Evolutionary conservation across 2,113 vertebrate genomes (phyloP), one percentile per base, ranked within the genome.

Genomic region (Puffinus mauretanicus): DNA sequence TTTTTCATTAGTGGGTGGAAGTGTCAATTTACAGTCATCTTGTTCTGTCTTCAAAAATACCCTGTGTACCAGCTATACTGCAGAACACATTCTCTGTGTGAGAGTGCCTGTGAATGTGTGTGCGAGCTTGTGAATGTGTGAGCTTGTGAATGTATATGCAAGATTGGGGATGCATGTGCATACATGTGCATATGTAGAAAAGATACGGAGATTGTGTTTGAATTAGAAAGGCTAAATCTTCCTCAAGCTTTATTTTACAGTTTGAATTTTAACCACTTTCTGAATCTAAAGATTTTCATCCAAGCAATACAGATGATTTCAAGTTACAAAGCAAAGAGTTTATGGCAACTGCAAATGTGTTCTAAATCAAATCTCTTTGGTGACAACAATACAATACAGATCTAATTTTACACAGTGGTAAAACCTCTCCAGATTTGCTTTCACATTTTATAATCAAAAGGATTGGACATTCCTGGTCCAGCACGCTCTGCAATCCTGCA

Each of bases 21-120:
- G 94, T 95, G 97, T 95, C 94, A 88, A 94, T 97, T 97, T 94
- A 88, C 95, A 94, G 84, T 96, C 91, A 82, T 96, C 93, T 94
- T 30, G 67, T 86, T 95, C 90, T 96, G 95, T 71, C 96, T 97
- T 96, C 92, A 80, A 91, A 97, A 96, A 95, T 94, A 96, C 90
- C 47, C 26, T 27, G 78, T 95, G 93, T 94, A 90, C 80, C 65
- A 82, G 82, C 90, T 89, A 78, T 27, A 71, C 54, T 62, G 77
- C 65, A 66, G 80, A 91, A 89, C 58, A 80, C 92, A 70, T 72
- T 82, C 73, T 82, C 86, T 77, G 72, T 65, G 93, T 82, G 66
- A 38, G 77, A 73, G 73, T 1, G 42, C 67, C 76, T 88, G 87
- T 44, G 69, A 96, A 95, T 86, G 81, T 91, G 65, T 86, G 60